Evolutionary conservation across 2,888 invertebrate species (phyloP).

Genomic region (Orchestes rusci): DNA sequence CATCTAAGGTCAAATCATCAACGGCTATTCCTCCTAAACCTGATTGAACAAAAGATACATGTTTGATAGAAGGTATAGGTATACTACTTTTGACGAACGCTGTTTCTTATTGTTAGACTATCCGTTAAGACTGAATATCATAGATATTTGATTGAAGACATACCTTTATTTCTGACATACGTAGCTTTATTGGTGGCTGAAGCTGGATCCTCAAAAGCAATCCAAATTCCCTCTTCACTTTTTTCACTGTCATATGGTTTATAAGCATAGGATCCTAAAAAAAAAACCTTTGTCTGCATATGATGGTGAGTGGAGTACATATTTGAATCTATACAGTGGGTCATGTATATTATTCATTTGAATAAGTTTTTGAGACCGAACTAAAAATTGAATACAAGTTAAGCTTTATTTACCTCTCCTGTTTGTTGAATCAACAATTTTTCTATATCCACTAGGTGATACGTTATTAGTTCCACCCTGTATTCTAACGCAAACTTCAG

Average conservation of each 20-base stretch:
- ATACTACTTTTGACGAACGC: too few relatives aligned
- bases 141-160: too few relatives aligned
- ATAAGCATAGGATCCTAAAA: slow-evolving; percentile 66
- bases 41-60: slow-evolving; percentile 9
- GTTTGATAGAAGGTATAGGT: too few relatives aligned
- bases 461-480: slow-evolving; percentile 41
- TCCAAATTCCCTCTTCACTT: slow-evolving; percentile 66
- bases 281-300: background rate
- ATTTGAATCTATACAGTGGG: too few relatives aligned
- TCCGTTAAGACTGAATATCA: too few relatives aligned
- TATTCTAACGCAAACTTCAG: slow-evolving; percentile 67
- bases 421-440: slow-evolving; percentile 69
- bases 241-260: slow-evolving; percentile 55
- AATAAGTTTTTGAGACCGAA: too few relatives aligned
- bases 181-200: slow-evolving; percentile 67
- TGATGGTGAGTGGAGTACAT: background rate
- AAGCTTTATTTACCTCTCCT: slow-evolving; percentile 53
- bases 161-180: slow-evolving; percentile 58
- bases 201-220: slow-evolving; percentile 73
- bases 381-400: too few relatives aligned
- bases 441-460: slow-evolving; percentile 59
- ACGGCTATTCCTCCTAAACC: slow-evolving; percentile 69
- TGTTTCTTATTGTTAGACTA: too few relatives aligned
- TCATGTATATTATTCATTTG: too few relatives aligned
- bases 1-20: slow-evolving; percentile 66